phyloP scores from a whole-genome alignment of 2,797 vertebrate species.

The Rhinella marina region DNA sequence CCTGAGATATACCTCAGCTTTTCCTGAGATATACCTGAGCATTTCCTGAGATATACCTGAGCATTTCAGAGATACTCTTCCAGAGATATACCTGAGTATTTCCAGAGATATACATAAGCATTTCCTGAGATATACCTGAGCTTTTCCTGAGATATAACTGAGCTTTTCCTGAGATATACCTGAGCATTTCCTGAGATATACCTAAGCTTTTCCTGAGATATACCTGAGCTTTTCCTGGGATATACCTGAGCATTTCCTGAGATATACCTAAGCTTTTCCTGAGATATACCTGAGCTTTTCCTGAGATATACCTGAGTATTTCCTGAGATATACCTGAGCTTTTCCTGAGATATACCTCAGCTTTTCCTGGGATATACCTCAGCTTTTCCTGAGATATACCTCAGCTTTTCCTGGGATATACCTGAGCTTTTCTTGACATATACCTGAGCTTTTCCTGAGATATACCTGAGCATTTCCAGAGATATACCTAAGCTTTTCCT shows the following conservation, averaged over 20 bases:
- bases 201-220: neutral
- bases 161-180: no score
- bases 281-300: neutral
- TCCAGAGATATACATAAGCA: no score
- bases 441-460: neutral
- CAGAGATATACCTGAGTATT: no score
- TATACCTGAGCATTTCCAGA: neutral
- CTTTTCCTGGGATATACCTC: neutral
- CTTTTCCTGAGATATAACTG: no score
- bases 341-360: neutral
- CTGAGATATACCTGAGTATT: neutral
- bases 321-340: neutral
- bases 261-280: neutral
- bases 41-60: no score
- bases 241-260: no score
- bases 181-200: neutral
- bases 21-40: no score
- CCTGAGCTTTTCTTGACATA: neutral
- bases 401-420: neutral
- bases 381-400: neutral
- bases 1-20: no score
- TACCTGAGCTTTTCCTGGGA: neutral
- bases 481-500: neutral
- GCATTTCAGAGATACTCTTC: no score
- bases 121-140: no score